Evolutionary conservation across 53 echinoderm and acorn worm genomes (phyloP), one percentile per base, ranked within the genome.

Genomic region (Paracentrotus lividus): DNA sequence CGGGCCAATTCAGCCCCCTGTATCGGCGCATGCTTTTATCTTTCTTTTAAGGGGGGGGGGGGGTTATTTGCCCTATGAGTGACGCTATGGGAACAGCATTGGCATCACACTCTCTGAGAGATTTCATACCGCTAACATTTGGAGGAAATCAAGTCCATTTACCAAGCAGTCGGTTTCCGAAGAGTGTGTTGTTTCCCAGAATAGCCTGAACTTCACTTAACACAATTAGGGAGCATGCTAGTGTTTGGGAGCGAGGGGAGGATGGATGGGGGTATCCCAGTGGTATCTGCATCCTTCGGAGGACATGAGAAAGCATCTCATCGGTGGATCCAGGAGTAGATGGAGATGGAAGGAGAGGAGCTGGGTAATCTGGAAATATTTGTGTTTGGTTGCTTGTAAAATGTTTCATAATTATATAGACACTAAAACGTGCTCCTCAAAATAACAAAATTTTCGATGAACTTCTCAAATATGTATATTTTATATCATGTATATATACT

Each of bases 121-220:
- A 86, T 26, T 55, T 34, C 86, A 32, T 2, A 14, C 13, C 55
- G 86, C 33, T 88, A 88, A 61, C 29, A 12, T 88, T 88, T 65
- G 44, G 88, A 88, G 88, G 88, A 88, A 88, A 64, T 88, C 88
- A 64, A 2, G 88, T 88, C 88, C 88, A 88, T 88, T 88, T 88
- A 61, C 65, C 61, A 65, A 42, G 47, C 88, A 44, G 65, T 14
- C 24, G n/a, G 45, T 86, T 86, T 86, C 86, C 86, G 88, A 88
- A 58, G 88, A 43, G 88, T 32, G 40, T 64, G 88, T 43, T 61
- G 64, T 64, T 88, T 88, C 64, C 56, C 43, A 59, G 88, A 88
- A 88, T 24, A 64, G 42, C 10, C 20, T 24, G 88, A 61, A 43
- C 78, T 20, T 61, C 60, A 21, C 64, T 61, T 88, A 88, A 88